Conservation (phyloP, 2,113 vertebrate species). For the Cryptoleucopteryx plumbea region DNA sequence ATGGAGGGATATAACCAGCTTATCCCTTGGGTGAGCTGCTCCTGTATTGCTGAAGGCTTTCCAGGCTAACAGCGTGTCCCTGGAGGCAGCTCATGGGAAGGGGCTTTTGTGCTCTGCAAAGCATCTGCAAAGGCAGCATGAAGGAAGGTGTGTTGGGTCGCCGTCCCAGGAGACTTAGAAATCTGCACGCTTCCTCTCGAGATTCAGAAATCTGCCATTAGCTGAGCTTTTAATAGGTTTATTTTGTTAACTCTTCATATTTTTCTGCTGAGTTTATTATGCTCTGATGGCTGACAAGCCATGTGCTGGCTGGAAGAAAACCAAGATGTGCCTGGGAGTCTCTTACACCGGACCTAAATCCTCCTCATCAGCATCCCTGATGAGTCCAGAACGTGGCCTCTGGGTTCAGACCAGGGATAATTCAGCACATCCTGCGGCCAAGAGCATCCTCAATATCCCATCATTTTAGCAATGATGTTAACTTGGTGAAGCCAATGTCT, state of each 20-base stretch:
- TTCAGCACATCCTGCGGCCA: neutral
- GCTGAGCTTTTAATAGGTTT: neutral
- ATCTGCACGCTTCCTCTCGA: neutral
- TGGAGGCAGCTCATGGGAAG: rapidly evolving
- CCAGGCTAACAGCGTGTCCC: neutral
- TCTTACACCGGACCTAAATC: neutral
- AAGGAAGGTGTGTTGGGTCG: neutral
- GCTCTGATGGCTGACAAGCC: neutral
- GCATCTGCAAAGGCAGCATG: neutral
- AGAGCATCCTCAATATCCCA: neutral
- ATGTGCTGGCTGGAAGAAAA: neutral
- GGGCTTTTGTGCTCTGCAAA: neutral
- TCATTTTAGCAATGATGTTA: neutral
- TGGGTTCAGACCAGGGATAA: neutral
- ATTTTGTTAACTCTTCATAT: neutral
- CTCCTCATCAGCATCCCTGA: neutral
- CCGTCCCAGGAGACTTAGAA: neutral
- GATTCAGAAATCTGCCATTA: neutral
- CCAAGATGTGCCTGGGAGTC: neutral
- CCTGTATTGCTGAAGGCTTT: neutral
- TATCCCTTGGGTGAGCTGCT: neutral
- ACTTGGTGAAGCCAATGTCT: neutral
- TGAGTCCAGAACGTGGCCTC: neutral
- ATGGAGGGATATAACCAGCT: neutral
- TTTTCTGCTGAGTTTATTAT: neutral